These are phyloP conservation scores for Cyprinodon diabolis DNA, from an alignment of 2,797 vertebrate genomes.

Conservation along the genomic window DNA sequence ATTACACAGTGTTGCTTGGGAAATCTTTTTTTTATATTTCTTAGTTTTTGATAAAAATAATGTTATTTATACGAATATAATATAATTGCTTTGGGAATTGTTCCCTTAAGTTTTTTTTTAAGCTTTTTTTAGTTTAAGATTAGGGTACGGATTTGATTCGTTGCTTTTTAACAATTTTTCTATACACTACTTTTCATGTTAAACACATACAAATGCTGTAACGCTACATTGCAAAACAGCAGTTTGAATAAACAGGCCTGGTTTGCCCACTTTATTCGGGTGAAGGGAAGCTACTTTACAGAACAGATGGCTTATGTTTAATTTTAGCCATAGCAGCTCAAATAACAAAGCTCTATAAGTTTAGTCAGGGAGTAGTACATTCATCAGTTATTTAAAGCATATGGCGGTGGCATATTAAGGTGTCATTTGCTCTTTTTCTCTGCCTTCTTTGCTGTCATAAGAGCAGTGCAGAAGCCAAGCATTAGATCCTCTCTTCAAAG, in stretches of 20 bases:
- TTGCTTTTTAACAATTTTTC: slow-evolving; percentile 12
- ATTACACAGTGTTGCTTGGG: too few species aligned
- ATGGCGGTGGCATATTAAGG: slow-evolving; percentile 69
- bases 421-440: slow-evolving; percentile 45
- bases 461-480: slow-evolving; percentile 55
- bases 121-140: too few species aligned
- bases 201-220: slow-evolving; percentile 20
- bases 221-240: neutral
- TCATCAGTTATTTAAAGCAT: slow-evolving; percentile 72
- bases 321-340: slow-evolving; percentile 59
- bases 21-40: too few species aligned
- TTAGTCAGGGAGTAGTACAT: slow-evolving; percentile 58
- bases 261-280: slow-evolving; percentile 32
- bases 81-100: too few species aligned
- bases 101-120: too few species aligned
- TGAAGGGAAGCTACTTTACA: slow-evolving; percentile 38
- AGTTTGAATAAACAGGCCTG: slow-evolving; percentile 23
- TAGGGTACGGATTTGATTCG: neutral
- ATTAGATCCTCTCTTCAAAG: slow-evolving; percentile 71
- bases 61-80: too few species aligned
- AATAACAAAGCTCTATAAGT: slow-evolving; percentile 54
- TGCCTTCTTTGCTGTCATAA: slow-evolving; percentile 32
- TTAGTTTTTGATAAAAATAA: too few species aligned
- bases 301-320: slow-evolving; percentile 77
- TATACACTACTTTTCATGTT: slow-evolving; percentile 4